A percentile compares a stretch with the other conserved stretches of the same genome.
Evolutionary conservation across 2,797 vertebrate species (phyloP).

Genomic region (Myotis myotis): DNA sequence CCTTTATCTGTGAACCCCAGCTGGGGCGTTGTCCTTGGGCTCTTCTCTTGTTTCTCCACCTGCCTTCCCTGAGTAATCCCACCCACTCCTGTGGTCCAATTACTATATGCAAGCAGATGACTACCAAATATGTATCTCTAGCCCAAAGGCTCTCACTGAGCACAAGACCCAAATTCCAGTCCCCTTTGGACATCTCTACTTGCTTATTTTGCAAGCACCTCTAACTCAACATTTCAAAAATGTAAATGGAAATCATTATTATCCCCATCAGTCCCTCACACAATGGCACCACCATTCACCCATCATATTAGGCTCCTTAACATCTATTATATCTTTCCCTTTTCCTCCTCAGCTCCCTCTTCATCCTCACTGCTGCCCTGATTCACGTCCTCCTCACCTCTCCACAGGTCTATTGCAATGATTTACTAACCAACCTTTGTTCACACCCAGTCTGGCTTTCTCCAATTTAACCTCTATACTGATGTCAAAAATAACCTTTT

Average conservation of each 20-base stretch:
- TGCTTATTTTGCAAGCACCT: neutral
- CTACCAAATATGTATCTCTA: neutral
- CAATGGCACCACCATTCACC: neutral
- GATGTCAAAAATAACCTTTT: neutral
- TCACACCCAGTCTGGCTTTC: neutral
- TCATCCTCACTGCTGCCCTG: neutral
- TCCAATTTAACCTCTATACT: neutral
- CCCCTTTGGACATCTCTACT: neutral
- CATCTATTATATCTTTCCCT: neutral
- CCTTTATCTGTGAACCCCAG: neutral
- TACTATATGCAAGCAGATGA: neutral
- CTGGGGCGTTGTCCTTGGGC: neutral
- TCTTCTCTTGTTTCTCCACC: neutral
- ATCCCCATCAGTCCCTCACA: neutral
- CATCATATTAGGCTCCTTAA: neutral
- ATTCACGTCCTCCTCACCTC: neutral
- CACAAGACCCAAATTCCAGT: neutral
- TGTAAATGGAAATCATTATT: neutral
- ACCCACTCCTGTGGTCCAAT: neutral
- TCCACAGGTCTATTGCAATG: neutral
- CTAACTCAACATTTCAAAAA: neutral
- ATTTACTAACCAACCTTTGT: neutral
- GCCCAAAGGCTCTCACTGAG: neutral
- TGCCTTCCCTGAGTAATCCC: neutral
- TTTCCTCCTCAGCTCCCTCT: neutral